These are phyloP conservation scores for Eueremaeus valkanovi DNA, from an alignment of 2,888 invertebrate genomes.

Conservation along the genomic window DNA sequence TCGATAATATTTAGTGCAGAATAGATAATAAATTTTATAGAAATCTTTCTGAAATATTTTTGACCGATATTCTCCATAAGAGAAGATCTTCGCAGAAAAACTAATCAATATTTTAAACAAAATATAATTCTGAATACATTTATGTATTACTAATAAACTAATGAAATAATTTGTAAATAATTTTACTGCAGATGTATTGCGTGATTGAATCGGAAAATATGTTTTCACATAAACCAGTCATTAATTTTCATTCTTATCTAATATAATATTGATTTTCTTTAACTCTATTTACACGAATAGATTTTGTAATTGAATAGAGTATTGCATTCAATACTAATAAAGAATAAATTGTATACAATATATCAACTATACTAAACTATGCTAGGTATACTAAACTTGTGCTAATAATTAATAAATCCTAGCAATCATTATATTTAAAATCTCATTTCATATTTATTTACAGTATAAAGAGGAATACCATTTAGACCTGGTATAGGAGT, in stretches of 20 bases:
- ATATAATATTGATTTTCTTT: not conserved
- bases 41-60: not conserved
- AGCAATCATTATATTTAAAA: no score
- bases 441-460: no score
- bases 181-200: not conserved
- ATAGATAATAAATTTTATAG: not conserved
- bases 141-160: no score
- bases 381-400: no score
- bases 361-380: no score
- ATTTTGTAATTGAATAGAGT: not conserved
- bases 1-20: not conserved
- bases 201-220: not conserved
- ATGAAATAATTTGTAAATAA: not conserved
- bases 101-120: not conserved
- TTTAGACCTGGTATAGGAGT: no score
- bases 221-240: no score
- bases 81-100: not conserved
- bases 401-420: no score
- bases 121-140: not conserved
- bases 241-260: not conserved
- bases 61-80: not conserved
- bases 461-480: no score
- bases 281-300: not conserved
- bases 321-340: not conserved
- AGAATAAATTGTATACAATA: no score